Conservation (phyloP, 2,113 vertebrate genomes). For the Mandrillus leucophaeus region DNA sequence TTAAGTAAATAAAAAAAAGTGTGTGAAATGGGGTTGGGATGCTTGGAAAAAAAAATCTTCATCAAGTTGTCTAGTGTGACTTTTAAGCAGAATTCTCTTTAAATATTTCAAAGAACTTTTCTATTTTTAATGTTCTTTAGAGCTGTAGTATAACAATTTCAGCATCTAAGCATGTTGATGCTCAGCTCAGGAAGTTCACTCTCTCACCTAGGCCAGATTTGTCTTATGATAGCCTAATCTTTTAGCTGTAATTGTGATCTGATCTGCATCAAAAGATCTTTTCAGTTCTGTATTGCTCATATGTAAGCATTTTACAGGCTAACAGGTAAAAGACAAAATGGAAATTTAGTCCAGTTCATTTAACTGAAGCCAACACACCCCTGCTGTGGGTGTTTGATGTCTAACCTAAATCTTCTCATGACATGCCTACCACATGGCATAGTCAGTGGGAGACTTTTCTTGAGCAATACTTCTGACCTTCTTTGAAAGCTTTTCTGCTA, state of each 20-base stretch:
- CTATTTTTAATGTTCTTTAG: slow-evolving; percentile 26
- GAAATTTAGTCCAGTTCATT: slow-evolving; percentile 39
- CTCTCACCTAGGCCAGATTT: not conserved
- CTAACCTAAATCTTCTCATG: slow-evolving; percentile 47
- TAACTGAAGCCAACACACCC: not conserved
- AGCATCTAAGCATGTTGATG: not conserved
- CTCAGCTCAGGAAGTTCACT: not conserved
- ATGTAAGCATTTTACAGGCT: slow-evolving; percentile 19
- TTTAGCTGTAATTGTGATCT: slow-evolving; percentile 35
- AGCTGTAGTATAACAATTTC: not conserved
- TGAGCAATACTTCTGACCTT: slow-evolving; percentile 41
- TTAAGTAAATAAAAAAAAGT: not conserved
- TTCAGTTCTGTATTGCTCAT: not conserved
- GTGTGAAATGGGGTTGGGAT: not conserved
- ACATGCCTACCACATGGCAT: not conserved
- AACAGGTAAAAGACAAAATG: slow-evolving; percentile 11
- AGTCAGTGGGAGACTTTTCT: slow-evolving; percentile 28
- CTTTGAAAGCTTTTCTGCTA: slow-evolving; percentile 53
- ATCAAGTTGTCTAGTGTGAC: not conserved
- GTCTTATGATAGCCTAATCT: not conserved
- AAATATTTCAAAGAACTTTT: slow-evolving; percentile 10
- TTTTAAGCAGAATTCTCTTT: slow-evolving; percentile 7
- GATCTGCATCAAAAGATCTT: slow-evolving; percentile 2
- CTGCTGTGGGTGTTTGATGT: slow-evolving; percentile 18
- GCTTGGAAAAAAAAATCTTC: not conserved